Base-by-base conservation (phyloP, 2,888 invertebrate genomes). In the Drosophila anomalata region DNA sequence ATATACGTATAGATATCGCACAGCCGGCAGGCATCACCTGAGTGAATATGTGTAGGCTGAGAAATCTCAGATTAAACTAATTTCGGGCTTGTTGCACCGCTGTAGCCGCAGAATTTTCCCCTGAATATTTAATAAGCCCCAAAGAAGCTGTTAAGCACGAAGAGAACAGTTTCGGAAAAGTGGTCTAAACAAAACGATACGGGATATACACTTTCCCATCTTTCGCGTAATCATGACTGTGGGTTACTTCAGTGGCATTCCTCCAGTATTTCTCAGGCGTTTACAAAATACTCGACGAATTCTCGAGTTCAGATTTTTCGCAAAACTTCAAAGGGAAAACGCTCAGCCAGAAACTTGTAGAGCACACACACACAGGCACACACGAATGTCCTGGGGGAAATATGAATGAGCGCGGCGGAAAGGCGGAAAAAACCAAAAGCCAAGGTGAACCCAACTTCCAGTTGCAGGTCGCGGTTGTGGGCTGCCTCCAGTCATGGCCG, bases 31-130 rank as follows among this genome's bases (percentile, higher is more conserved):
- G 54, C 65, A 54, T 47, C 65, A 65, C 63, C 63, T 65, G 63
- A 65, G 53, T 39, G 59, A 44, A 68, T 55, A 39, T 75, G 58
- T 26, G 26, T 26, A 26, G 52, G 54, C 62, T 50, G 41, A 44
- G 68, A 88, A 89, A 89, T 84, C 84, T 89, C 77, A 57, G 83
- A 77, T 86, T 86, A 87, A 84, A 84, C 83, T 87, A 85, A 84
- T 89, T 85, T 88, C 75, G 81, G 73, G 60, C 80, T 81, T 78
- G 76, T 84, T 81, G 81, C 81, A 77, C 55, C 44, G 51, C 31
- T 52, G 24, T n/a, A 33, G 53, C 50, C 47, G 26, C 39, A 63
- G 88, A 60, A 84, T 73, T 74, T 66, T 73, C 72, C 60, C 79
- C 79, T 85, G 88, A 79, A 85, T 85, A 89, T 89, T 88, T 88